Percentiles rank a stretch among this genome's conserved stretches.
These are phyloP conservation scores for Toxonevra muliebris DNA, from an alignment of 2,888 invertebrate species.

Conservation along the genomic window DNA sequence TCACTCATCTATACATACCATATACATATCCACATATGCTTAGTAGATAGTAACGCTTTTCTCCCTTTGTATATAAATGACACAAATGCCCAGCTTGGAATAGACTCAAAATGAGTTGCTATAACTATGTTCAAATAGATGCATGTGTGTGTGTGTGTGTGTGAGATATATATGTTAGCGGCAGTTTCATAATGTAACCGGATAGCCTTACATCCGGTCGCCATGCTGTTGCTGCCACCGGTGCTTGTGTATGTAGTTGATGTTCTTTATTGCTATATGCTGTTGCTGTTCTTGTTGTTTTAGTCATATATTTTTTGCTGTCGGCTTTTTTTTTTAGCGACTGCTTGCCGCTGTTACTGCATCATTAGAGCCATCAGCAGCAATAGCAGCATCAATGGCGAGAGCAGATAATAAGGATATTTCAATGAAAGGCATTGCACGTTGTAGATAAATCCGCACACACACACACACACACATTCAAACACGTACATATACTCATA, in stretches of 20 bases:
- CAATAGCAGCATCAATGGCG: constrained; percentile 52
- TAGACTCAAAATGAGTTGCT: no score
- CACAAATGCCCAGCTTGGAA: no score
- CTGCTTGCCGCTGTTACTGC: neutral
- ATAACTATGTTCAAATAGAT: no score
- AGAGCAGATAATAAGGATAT: constrained; percentile 56
- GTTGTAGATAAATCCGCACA: constrained; percentile 8
- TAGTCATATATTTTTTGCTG: no score
- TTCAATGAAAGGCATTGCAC: constrained; percentile 47
- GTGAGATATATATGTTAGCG: constrained; percentile 26
- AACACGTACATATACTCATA: no score
- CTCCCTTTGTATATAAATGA: no score
- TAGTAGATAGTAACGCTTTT: neutral
- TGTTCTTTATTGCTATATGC: no score
- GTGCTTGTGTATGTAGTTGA: constrained; percentile 19
- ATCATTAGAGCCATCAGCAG: constrained; percentile 38
- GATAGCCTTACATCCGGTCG: constrained; percentile 55
- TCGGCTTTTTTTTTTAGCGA: no score
- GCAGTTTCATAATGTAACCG: constrained; percentile 53
- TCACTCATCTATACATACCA: neutral
- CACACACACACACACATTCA: constrained; percentile 18
- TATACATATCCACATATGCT: neutral
- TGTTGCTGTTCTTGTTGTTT: no score
- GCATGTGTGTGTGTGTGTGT: constrained; percentile 2
- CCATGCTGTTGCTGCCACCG: constrained; percentile 43